These are phyloP conservation scores for Enteromius unitaeniatus DNA, from an alignment of 2,797 vertebrate genomes.

Conservation along the genomic window DNA sequence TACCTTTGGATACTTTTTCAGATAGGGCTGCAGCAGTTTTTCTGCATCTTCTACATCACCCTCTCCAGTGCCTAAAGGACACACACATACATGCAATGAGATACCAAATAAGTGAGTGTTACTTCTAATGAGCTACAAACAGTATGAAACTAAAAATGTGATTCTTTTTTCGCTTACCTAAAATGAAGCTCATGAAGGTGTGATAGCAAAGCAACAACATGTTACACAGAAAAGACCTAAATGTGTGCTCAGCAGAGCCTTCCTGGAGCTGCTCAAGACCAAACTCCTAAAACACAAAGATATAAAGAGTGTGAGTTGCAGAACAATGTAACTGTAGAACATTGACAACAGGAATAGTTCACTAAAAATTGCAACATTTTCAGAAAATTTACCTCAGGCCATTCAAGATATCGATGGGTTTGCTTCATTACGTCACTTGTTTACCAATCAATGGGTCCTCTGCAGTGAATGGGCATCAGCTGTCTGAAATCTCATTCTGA, in stretches of 20 bases:
- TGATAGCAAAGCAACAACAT: slow-evolving; percentile 98
- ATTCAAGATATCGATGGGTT: background rate
- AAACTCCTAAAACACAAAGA: slow-evolving; percentile 81
- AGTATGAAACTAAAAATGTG: background rate
- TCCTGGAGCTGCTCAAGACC: slow-evolving; percentile 94
- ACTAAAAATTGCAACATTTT: background rate
- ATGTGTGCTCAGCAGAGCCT: slow-evolving; percentile 86
- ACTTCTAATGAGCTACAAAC: background rate
- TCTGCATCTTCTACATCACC: slow-evolving; percentile 94
- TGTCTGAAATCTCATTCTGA: background rate
- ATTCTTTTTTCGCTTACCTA: slow-evolving; percentile 81
- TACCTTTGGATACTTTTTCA: slow-evolving; percentile 93
- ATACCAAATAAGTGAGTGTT: slow-evolving; percentile 13
- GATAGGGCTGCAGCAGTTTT: slow-evolving; percentile 90
- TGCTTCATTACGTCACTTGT: background rate
- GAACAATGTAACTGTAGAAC: slow-evolving; percentile 13
- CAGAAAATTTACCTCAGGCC: background rate
- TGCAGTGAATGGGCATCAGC: background rate
- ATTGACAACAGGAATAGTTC: slow-evolving; percentile 9
- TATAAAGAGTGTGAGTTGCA: slow-evolving; percentile 36
- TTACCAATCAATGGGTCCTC: background rate
- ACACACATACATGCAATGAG: slow-evolving; percentile 24
- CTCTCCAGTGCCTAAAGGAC: slow-evolving; percentile 89
- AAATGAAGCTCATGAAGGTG: slow-evolving; percentile 98
- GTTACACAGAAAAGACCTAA: slow-evolving; percentile 94